These are phyloP conservation scores for Nothocercus nigrocapillus DNA, from an alignment of 2,113 vertebrate species.

Conservation along the genomic window DNA sequence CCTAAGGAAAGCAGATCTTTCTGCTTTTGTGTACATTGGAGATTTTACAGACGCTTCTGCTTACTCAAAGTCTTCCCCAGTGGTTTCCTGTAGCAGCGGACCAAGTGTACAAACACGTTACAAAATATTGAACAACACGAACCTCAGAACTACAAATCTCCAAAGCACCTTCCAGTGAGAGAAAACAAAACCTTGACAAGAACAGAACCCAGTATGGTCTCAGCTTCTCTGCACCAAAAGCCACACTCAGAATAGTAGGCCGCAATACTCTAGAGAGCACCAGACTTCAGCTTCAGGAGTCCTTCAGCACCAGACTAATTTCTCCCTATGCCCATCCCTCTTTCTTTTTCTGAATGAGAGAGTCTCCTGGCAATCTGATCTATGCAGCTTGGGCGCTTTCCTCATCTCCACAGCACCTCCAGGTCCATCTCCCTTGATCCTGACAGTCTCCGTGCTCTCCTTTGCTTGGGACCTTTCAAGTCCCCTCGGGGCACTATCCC, in stretches of 20 bases:
- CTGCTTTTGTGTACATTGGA: neutral
- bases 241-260: neutral
- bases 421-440: neutral
- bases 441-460: neutral
- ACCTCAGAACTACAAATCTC: slow-evolving; percentile 38
- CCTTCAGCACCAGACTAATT: neutral
- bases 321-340: neutral
- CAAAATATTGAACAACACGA: slow-evolving; percentile 37
- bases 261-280: neutral
- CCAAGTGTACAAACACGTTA: slow-evolving; percentile 24
- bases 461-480: neutral
- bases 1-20: neutral
- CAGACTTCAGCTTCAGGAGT: no score
- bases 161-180: slow-evolving; percentile 17
- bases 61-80: neutral
- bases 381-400: neutral
- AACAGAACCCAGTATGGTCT: neutral
- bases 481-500: neutral
- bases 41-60: slow-evolving; percentile 20
- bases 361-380: neutral
- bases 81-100: slow-evolving; percentile 19
- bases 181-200: slow-evolving; percentile 23
- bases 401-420: neutral
- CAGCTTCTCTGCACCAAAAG: neutral
- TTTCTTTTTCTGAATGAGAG: neutral